A percentile compares a stretch with the other conserved stretches of the same genome.
Evolutionary conservation across 2,888 invertebrate genomes (phyloP).

Genomic region (Leptothorax acervorum): DNA sequence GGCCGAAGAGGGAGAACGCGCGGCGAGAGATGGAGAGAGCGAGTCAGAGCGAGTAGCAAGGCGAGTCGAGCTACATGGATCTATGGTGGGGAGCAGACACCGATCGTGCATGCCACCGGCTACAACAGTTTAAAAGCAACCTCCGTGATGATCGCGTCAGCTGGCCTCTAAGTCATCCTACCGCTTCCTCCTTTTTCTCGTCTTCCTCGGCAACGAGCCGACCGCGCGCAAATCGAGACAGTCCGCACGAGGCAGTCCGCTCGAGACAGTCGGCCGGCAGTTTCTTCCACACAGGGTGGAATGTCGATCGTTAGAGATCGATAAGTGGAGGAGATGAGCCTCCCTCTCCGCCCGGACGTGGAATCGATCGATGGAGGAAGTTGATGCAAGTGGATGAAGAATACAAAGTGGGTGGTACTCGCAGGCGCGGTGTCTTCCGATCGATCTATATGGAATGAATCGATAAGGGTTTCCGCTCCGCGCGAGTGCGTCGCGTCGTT

Average conservation of each 20-base stretch:
- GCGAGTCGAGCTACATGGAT: conserved; percentile 68
- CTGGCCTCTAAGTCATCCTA: conserved; percentile 74
- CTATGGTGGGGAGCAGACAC: conserved; percentile 80
- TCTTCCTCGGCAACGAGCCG: conserved; percentile 60
- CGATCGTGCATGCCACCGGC: conserved; percentile 82
- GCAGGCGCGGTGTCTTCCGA: background rate
- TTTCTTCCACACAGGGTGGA: background rate
- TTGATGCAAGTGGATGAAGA: background rate
- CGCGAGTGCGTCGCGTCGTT: conserved; percentile 21
- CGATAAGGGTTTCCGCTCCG: background rate
- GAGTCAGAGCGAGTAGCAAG: conserved; percentile 56
- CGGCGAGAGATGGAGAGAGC: conserved; percentile 10
- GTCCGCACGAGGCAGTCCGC: conserved; percentile 41
- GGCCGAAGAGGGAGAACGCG: conserved; percentile 66
- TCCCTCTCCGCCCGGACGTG: background rate
- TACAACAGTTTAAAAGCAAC: conserved; percentile 84
- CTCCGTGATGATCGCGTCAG: conserved; percentile 84
- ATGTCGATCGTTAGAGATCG: conserved; percentile 29
- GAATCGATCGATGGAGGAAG: conserved; percentile 17
- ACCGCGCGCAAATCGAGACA: conserved; percentile 71
- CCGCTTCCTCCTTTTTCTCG: conserved; percentile 53
- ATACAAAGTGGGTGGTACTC: conserved; percentile 19
- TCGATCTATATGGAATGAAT: conserved; percentile 12
- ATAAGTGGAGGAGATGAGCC: conserved; percentile 12
- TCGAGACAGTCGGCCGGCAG: conserved; percentile 28